Evolutionary conservation across 2,888 invertebrate genomes (phyloP).

Genomic region (Amblyjoppa fuscipennis): DNA sequence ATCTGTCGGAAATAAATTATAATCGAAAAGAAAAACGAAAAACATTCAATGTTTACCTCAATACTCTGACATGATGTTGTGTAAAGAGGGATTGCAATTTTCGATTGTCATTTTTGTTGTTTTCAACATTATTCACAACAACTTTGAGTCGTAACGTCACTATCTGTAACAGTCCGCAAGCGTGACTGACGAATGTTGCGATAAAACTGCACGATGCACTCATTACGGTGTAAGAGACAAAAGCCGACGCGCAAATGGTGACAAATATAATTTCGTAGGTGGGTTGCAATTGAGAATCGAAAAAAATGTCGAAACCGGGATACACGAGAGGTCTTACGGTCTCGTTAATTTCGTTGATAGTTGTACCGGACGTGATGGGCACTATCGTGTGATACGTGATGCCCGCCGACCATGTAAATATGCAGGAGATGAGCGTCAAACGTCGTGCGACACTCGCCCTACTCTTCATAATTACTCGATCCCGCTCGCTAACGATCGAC

Average conservation of each 20-base stretch:
- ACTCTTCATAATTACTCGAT: conserved; percentile 64
- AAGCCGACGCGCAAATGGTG: conserved; percentile 57
- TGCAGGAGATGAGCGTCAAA: conserved; percentile 64
- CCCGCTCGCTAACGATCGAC: conserved; percentile 12
- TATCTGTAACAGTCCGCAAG: conserved; percentile 70
- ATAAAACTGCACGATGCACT: conserved; percentile 50
- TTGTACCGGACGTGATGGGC: conserved; percentile 53
- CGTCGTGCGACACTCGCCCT: conserved; percentile 45
- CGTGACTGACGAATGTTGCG: neutral
- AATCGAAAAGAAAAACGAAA: too few relatives aligned
- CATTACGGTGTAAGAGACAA: conserved; percentile 52
- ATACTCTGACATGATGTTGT: neutral
- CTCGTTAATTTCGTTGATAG: conserved; percentile 29
- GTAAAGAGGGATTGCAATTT: conserved; percentile 15
- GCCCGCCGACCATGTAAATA: conserved; percentile 67
- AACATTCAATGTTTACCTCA: neutral
- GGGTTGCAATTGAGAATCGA: conserved; percentile 67
- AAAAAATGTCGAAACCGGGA: conserved; percentile 64
- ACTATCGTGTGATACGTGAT: conserved; percentile 59
- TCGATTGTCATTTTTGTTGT: neutral
- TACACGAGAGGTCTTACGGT: conserved; percentile 48
- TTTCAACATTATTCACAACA: neutral
- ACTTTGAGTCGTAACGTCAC: conserved; percentile 39
- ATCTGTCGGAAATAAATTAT: too few relatives aligned
- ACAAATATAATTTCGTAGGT: conserved; percentile 67